Evolutionary conservation across 2,113 vertebrate genomes (phyloP).

Genomic region (Onychostoma macrolepis): DNA sequence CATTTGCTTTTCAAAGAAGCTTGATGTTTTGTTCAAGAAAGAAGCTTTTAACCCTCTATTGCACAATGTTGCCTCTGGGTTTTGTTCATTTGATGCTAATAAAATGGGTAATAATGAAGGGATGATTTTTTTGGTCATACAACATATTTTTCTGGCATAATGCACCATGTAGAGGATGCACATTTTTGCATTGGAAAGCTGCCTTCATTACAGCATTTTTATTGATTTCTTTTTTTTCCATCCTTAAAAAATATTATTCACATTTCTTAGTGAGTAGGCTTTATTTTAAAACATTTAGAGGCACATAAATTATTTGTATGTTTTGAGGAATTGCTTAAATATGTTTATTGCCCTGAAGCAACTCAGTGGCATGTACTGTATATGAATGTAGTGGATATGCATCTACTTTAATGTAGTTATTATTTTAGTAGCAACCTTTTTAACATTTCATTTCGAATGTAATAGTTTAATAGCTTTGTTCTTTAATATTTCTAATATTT

Average conservation of each 20-base stretch:
- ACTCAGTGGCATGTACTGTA: background rate
- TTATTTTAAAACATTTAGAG: conserved; percentile 17
- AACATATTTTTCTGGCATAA: background rate
- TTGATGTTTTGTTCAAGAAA: background rate
- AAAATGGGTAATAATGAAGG: background rate
- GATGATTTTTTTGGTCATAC: background rate
- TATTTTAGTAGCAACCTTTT: background rate
- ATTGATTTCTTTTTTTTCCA: background rate
- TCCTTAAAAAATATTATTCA: conserved; percentile 11
- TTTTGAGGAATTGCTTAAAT: conserved; percentile 20
- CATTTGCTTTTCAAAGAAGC: background rate
- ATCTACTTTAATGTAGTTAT: background rate
- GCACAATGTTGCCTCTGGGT: background rate
- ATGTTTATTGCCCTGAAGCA: conserved; percentile 2
- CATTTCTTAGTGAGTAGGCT: background rate
- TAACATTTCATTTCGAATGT: background rate
- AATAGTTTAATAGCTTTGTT: background rate
- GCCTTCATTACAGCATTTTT: conserved; percentile 18
- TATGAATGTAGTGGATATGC: background rate
- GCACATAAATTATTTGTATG: conserved; percentile 1
- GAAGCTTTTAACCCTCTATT: conserved; percentile 9
- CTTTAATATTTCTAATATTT: background rate
- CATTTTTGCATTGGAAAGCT: background rate
- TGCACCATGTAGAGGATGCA: background rate
- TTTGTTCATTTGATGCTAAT: background rate